Evolutionary conservation across 2,888 invertebrate species (phyloP), one percentile per base, ranked within the genome.

Genomic region (Nineta flava): DNA sequence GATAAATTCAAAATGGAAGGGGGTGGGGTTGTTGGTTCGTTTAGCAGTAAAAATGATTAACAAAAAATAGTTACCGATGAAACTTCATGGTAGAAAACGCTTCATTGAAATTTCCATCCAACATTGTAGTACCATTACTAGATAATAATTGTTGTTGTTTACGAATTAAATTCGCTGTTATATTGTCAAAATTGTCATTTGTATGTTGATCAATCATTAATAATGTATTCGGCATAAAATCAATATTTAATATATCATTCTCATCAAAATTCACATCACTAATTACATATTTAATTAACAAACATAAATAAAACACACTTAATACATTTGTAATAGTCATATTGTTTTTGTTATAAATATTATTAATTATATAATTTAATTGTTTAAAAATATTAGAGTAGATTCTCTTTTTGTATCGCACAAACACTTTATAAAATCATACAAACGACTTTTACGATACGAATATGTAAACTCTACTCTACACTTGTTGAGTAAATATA

Each of bases 211-310:
- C 70, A 16, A 71, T 65, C 51, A 73, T 63, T 49, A 83, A 70
- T 52, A 83, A 67, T 54, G 74, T 75, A 1, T 77, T 76, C 0
- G 84, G 84, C 74, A 84, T 77, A 45, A 79, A 70, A 64, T 81
- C 78, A n/a, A 72, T 74, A 12, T 80, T 73, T 19, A 84, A 65
- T 58, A 84, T 80, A 63, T 83, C 83, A 53, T 83, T 72, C 7
- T 13, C n/a, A 21, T 44, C 44, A n/a, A 44, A 19, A 44, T 44
- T 13, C 12, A 26, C 26, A 19, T 44, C 44, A 19, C 13, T 26
- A 44, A 44, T 42, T 5, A 10, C 42, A 42, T 9, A 42, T 13
- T 16, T 2, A 42, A 26, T 26, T 26, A 42, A 42, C 17, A 42
- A 16, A 9, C 15, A 42, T 15, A 42, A 3, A 13, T 42, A 9